phyloP scores from a whole-genome alignment of 2,888 invertebrate genomes.

The Nephrotoma guestfalica region DNA sequence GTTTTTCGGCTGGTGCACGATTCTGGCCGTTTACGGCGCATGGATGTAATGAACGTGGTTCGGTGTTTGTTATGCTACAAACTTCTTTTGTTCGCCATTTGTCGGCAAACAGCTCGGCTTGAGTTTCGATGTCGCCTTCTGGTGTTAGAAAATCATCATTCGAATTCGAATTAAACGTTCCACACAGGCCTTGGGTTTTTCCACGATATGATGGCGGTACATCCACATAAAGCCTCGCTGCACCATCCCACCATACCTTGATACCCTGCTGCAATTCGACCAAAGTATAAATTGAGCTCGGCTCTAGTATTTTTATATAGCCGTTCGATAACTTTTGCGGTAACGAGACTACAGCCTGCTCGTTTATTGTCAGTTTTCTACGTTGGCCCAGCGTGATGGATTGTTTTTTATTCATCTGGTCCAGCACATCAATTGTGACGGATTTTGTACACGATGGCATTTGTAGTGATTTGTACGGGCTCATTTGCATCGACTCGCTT shows the following conservation, averaged over 20 bases:
- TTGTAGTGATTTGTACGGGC: constrained; percentile 34
- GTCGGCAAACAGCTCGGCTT: constrained; percentile 66
- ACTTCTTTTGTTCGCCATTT: constrained; percentile 76
- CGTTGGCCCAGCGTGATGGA: constrained; percentile 62
- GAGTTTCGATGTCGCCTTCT: constrained; percentile 71
- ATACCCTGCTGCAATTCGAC: constrained; percentile 62
- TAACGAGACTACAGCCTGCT: constrained; percentile 46
- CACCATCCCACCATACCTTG: constrained; percentile 81
- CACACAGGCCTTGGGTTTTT: constrained; percentile 71
- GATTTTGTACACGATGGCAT: constrained; percentile 72
- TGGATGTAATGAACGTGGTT: constrained; percentile 47
- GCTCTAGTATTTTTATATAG: constrained; percentile 51
- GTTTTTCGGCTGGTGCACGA: constrained; percentile 51
- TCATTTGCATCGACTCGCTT: constrained; percentile 54
- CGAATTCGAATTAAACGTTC: constrained; percentile 77
- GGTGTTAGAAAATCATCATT: constrained; percentile 80
- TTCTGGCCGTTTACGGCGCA: constrained; percentile 58
- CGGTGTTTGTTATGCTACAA: constrained; percentile 47
- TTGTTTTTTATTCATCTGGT: constrained; percentile 24
- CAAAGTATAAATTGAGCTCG: constrained; percentile 64
- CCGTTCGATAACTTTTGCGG: constrained; percentile 44
- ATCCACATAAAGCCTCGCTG: constrained; percentile 68
- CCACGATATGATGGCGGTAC: constrained; percentile 56
- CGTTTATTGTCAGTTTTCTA: constrained; percentile 51
- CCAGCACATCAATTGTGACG: constrained; percentile 45